These are phyloP conservation scores for Pantherophis guttatus DNA, from an alignment of 2,113 vertebrate genomes.

Conservation along the genomic window DNA sequence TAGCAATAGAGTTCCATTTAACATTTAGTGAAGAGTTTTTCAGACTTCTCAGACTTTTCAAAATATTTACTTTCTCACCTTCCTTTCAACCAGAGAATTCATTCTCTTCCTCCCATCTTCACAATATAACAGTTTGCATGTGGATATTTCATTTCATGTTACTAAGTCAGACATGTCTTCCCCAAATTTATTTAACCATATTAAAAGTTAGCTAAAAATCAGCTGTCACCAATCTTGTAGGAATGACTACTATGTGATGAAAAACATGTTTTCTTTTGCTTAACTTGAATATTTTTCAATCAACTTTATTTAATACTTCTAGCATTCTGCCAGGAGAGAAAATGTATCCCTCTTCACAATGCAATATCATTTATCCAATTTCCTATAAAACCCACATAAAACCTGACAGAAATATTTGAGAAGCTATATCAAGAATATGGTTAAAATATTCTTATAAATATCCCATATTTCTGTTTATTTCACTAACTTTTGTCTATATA, in stretches of 20 bases:
- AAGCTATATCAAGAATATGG: background rate
- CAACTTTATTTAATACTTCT: background rate
- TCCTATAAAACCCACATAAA: background rate
- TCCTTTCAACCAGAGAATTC: background rate
- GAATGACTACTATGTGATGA: background rate
- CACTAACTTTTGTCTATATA: background rate
- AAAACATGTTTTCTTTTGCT: background rate
- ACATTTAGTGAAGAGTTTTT: background rate
- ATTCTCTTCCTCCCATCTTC: background rate
- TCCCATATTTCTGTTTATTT: background rate
- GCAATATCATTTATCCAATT: background rate
- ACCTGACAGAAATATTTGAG: background rate
- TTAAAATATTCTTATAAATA: background rate
- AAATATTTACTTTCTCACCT: background rate
- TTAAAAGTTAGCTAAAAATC: background rate
- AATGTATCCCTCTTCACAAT: background rate
- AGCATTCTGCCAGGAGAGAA: background rate
- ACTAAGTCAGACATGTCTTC: background rate
- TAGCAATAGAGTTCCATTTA: background rate
- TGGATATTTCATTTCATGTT: background rate
- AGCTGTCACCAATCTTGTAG: background rate
- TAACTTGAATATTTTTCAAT: background rate
- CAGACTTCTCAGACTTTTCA: background rate
- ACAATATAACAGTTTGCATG: background rate
- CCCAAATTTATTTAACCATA: background rate